Evolutionary conservation across 1,140 invertebrate species (phyloP), one percentile per base, ranked within the genome.

Genomic region (Ctenoplectra terminalis): DNA sequence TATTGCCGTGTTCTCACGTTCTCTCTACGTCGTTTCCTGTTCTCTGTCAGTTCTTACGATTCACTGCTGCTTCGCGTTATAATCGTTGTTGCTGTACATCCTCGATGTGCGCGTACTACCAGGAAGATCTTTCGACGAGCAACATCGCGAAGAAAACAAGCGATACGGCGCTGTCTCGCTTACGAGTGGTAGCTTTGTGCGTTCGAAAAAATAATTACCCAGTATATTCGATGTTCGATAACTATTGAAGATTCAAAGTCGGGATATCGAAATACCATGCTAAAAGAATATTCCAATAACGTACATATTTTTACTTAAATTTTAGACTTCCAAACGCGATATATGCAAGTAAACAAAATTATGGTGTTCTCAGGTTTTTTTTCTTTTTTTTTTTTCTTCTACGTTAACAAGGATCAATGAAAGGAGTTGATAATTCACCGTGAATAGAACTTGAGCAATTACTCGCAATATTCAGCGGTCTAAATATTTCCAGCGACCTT

Each of bases 11-110:
- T 34, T 83, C 50, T 72, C 52, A 61, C 78, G 56, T 78, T 72
- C 66, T 82, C 61, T 82, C 50, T 74, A 78, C 81, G 71, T 61
- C 54, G 63, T 81, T 81, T 69, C 70, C 70, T 83, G 69, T 60
- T 81, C 70, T 83, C 58, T 71, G 66, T 83, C 70, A 70, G 56
- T 46, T 81, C 61, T 81, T 81, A 56, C 80, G 40, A 60, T 74
- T 56, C 67, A 34, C 52, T 70, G 63, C 76, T 60, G 43, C 69
- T 40, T 52, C 31, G 54, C 54, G 31, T 40, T 40, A 46, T 66
- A 29, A 70, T 70, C 43, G 43, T 69, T 9, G 34, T 71, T 48
- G 37, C 83, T 74, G 63, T 69, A 75, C 83, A 83, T 84, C 50
- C 61, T 67, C 26, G 37, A 67, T 67, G 64, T 67, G 26, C 64